Evolutionary conservation across 2,888 invertebrate species (phyloP), one percentile per base, ranked within the genome.

Genomic region (Mythimna pallens): DNA sequence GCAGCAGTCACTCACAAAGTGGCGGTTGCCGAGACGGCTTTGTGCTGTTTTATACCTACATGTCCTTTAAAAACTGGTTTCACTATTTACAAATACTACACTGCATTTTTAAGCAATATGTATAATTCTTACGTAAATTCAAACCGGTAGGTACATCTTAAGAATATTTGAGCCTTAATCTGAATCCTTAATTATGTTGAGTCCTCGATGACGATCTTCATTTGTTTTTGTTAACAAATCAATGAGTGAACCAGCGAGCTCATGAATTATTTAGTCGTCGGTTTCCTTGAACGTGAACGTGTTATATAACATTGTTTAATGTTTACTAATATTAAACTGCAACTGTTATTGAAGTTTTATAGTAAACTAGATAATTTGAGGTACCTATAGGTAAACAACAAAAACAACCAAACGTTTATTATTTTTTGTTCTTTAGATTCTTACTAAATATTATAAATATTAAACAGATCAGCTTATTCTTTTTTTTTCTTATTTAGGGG

Each of bases 231-330:
- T 84, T 83, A 82, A 80, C 84, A 57, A 78, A 81, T 81, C 67
- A 80, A 67, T 76, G 71, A 74, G 57, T 55, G 62, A 73, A 57
- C 66, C 50, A 61, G 47, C 50, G 14, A 67, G 34, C 80, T 86
- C 75, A 89, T 89, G 82, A 87, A 88, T 90, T 83, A 89, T 88
- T 80, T 72, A 89, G 76, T 43, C 74, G 68, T 65, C 43, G 10
- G 71, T 82, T 88, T 85, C 88, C 87, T 86, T 78, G 83, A 87
- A 85, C 82, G 74, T 86, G 87, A 72, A 74, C 75, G 43, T 55
- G 62, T 69, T 50, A 52, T 50, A 52, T 72, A 80, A 80, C 73
- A 74, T 69, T 79, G 76, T 79, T 72, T 40, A 69, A 73, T 81
- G 72, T 78, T 77, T 77, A 78, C 82, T 73, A 76, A 75, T 70